Percentiles rank a stretch among this genome's conserved stretches.
Evolutionary conservation across 2,797 vertebrate species (phyloP).

Genomic region (Poeciliopsis turneri): DNA sequence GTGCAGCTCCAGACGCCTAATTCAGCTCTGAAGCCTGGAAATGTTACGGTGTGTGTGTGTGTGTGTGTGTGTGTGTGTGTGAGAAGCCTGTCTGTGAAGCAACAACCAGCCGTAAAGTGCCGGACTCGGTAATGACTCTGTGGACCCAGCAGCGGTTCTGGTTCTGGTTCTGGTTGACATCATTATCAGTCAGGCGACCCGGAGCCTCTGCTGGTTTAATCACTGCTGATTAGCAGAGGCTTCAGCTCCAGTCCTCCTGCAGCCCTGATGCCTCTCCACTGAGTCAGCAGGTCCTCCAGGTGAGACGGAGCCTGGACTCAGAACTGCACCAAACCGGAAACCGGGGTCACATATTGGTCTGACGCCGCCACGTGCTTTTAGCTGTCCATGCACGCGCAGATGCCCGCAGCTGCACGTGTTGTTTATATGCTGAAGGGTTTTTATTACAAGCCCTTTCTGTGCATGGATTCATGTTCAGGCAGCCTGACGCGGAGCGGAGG

Average conservation of each 20-base stretch:
- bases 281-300: slow-evolving; percentile 16
- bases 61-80: slow-evolving; percentile 34
- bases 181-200: slow-evolving; percentile 58
- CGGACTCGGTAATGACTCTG: slow-evolving; percentile 62
- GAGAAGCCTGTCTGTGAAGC: slow-evolving; percentile 59
- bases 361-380: neutral
- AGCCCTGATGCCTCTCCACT: slow-evolving; percentile 4
- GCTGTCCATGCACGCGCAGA: neutral
- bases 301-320: slow-evolving; percentile 15
- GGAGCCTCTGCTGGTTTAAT: slow-evolving; percentile 21
- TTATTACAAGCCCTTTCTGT: neutral
- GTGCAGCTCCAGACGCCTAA: slow-evolving; percentile 14
- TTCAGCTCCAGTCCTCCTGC: neutral
- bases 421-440: neutral
- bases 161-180: slow-evolving; percentile 40
- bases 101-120: slow-evolving; percentile 64
- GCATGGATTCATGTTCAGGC: neutral
- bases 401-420: neutral
- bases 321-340: slow-evolving; percentile 25
- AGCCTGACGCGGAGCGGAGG: neutral
- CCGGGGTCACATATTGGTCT: slow-evolving; percentile 43
- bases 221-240: slow-evolving; percentile 9
- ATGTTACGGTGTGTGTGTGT: slow-evolving; percentile 8
- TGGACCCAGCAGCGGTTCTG: slow-evolving; percentile 23
- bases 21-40: slow-evolving; percentile 33